Conservation (phyloP, 2,888 invertebrate genomes). For the Dasypolia templi region DNA sequence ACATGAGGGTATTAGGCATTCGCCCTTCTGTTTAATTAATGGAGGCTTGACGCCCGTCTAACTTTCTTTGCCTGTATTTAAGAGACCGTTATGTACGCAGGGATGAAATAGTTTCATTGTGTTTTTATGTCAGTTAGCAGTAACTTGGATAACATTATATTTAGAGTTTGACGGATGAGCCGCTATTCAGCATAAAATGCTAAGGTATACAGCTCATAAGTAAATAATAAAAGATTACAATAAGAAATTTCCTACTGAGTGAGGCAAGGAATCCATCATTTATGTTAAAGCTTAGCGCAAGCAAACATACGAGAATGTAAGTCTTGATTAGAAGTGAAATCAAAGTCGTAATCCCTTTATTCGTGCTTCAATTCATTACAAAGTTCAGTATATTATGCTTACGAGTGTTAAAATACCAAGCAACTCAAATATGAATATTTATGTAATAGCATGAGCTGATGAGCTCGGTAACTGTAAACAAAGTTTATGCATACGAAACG, state of each 20-base stretch:
- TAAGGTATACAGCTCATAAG: background rate
- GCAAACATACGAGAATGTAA: background rate
- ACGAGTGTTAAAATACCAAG: slow-evolving; percentile 37
- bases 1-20: slow-evolving; percentile 70
- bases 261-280: background rate
- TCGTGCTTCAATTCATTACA: slow-evolving; percentile 39
- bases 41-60: slow-evolving; percentile 80
- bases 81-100: slow-evolving; percentile 58
- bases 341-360: slow-evolving; percentile 24
- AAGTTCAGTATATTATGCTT: slow-evolving; percentile 37
- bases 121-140: slow-evolving; percentile 51
- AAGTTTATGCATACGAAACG: slow-evolving; percentile 74
- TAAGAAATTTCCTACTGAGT: slow-evolving; percentile 1
- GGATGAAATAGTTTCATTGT: slow-evolving; percentile 60
- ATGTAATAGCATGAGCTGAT: slow-evolving; percentile 51
- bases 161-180: background rate
- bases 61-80: slow-evolving; percentile 72
- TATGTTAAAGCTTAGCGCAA: background rate
- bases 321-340: slow-evolving; percentile 19
- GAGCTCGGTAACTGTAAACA: slow-evolving; percentile 62
- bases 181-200: slow-evolving; percentile 9
- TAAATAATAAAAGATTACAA: background rate
- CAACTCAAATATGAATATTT: slow-evolving; percentile 59
- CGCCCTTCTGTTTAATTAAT: slow-evolving; percentile 82
- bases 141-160: slow-evolving; percentile 28